Evolutionary conservation across 2,113 vertebrate genomes (phyloP), one percentile per base, ranked within the genome.

Genomic region (Lamprotornis superbus): DNA sequence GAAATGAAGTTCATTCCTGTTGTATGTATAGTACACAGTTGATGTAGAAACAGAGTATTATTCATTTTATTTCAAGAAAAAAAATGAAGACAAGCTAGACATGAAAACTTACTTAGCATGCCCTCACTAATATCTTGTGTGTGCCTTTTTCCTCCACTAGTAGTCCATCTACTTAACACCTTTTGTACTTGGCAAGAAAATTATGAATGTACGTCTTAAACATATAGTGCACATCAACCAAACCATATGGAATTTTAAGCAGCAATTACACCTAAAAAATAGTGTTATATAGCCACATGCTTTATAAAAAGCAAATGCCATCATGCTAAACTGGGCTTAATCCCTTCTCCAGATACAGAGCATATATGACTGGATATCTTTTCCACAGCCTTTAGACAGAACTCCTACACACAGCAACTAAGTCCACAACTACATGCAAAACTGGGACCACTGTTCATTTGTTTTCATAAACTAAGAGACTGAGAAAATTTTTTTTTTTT

Each of bases 241-340:
- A 93, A 91, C 71, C 78, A 95, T 53, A 84, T 30, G 77, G 92
- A 95, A 96, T 89, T 95, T 93, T 84, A 93, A 92, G 70, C 56
- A 93, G 60, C 90, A 97, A 95, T 93, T 7, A 47, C 0, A 2
- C 44, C 79, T 94, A 85, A 95, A 95, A 94, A 94, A 57, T 16
- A 73, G 60, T 53, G 47, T 68, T 91, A 64, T 20, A 87, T 17
- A 63, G 83, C 65, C 70, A 87, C 20, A 65, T 23, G 31, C 23
- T 95, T 96, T 77, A 94, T 77, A 90, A 94, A 93, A 92, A 93
- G 73, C 28, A 95, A 92, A 80, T 60, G 55, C 73, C 90, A 89
- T 59, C 27, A 30, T 73, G 63, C 55, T 75, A 83, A 50, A 81
- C 61, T 14, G 35, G 64, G n/a, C 49, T 93, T 89, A 95, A 88